Percentiles rank a stretch among this genome's conserved stretches.
phyloP scores from a whole-genome alignment of 2,888 invertebrate genomes.

The Eristalinus sepulchralis region DNA sequence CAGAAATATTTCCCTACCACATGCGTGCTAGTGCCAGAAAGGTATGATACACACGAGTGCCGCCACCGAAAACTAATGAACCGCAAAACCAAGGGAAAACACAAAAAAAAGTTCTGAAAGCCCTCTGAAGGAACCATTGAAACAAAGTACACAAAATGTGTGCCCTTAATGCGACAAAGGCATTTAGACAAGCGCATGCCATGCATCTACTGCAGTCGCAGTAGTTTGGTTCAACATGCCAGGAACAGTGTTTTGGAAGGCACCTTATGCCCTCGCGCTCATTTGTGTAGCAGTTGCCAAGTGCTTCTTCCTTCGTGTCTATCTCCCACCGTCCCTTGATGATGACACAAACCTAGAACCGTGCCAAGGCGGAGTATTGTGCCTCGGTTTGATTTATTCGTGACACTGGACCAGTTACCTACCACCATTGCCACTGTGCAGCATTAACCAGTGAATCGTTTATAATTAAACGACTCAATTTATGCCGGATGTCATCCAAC shows the following conservation, averaged over 20 bases:
- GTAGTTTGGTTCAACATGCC: slow-evolving; percentile 35
- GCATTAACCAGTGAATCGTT: slow-evolving; percentile 54
- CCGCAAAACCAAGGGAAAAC: slow-evolving; percentile 23
- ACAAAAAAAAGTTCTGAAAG: not conserved
- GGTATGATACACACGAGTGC: not conserved
- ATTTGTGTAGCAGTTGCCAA: slow-evolving; percentile 56
- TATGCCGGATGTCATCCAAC: slow-evolving; percentile 26
- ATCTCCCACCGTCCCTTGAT: slow-evolving; percentile 1
- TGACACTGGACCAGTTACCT: slow-evolving; percentile 57
- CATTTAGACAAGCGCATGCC: slow-evolving; percentile 35
- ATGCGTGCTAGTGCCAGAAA: slow-evolving; percentile 13
- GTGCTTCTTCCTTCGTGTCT: slow-evolving; percentile 13
- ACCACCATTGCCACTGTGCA: slow-evolving; percentile 3
- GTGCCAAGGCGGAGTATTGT: slow-evolving; percentile 23
- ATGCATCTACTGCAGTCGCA: slow-evolving; percentile 33
- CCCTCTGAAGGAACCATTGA: not conserved
- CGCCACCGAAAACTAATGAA: slow-evolving; percentile 55
- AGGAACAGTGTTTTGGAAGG: slow-evolving; percentile 49
- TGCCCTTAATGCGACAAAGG: slow-evolving; percentile 67
- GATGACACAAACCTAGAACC: not conserved
- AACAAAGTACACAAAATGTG: slow-evolving; percentile 57
- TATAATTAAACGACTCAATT: slow-evolving; percentile 71
- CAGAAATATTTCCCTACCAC: not conserved
- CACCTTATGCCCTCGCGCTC: slow-evolving; percentile 55
- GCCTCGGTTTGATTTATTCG: slow-evolving; percentile 64